phyloP scores from a whole-genome alignment of 2,888 invertebrate genomes.

The Zaprionus lineosus region DNA sequence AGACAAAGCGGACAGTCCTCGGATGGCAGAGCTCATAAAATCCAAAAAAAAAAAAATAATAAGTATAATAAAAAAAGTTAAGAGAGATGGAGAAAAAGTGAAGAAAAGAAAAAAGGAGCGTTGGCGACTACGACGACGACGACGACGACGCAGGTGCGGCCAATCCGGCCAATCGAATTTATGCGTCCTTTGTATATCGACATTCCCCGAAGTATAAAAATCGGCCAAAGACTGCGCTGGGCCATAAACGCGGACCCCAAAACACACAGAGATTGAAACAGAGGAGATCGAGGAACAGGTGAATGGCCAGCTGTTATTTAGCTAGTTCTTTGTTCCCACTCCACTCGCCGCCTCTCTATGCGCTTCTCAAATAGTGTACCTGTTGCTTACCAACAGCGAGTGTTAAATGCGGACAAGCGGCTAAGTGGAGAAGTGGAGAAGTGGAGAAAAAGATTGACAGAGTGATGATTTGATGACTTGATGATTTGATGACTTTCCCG shows the following conservation, averaged over 20 bases:
- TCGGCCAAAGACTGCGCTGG: slow-evolving; percentile 26
- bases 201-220: slow-evolving; percentile 9
- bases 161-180: slow-evolving; percentile 50
- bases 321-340: slow-evolving; percentile 35
- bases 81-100: no score
- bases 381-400: no score
- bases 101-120: no score
- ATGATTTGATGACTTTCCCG: no score
- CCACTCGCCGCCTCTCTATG: neutral
- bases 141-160: slow-evolving; percentile 37
- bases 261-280: neutral
- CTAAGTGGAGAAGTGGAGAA: no score
- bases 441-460: slow-evolving; percentile 25
- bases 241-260: slow-evolving; percentile 22
- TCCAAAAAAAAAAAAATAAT: slow-evolving; percentile 42
- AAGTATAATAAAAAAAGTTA: no score
- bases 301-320: slow-evolving; percentile 43
- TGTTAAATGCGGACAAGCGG: no score
- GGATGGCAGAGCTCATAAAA: slow-evolving; percentile 46
- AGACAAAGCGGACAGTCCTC: slow-evolving; percentile 26
- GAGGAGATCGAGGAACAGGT: slow-evolving; percentile 41
- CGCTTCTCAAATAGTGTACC: neutral
- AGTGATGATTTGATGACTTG: slow-evolving; percentile 7
- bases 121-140: slow-evolving; percentile 6
- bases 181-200: slow-evolving; percentile 61